Evolutionary conservation across 2,797 vertebrate genomes (phyloP).

Genomic region (Cynopterus sphinx): DNA sequence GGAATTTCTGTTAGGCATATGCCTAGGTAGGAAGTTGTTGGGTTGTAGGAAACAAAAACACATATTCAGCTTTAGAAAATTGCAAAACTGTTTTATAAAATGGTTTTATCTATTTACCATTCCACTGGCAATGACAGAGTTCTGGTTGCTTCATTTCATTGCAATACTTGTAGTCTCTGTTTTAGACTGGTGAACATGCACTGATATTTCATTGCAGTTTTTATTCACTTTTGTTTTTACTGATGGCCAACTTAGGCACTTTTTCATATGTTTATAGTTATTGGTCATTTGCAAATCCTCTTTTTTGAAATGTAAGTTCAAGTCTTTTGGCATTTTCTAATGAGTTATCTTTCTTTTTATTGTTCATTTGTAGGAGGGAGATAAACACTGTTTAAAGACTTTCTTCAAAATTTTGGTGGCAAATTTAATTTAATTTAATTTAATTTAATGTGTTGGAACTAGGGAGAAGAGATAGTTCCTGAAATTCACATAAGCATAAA

Average conservation of each 20-base stretch:
- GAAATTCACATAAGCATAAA: neutral
- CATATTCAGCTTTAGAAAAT: neutral
- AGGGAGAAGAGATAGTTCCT: neutral
- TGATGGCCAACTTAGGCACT: neutral
- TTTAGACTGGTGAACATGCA: neutral
- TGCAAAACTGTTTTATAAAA: neutral
- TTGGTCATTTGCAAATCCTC: neutral
- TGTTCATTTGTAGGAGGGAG: neutral
- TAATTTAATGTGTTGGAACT: neutral
- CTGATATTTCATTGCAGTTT: neutral
- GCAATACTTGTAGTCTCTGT: neutral
- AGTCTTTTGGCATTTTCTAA: conserved; percentile 15
- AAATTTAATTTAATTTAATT: neutral
- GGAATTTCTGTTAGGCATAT: neutral
- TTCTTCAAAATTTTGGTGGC: neutral
- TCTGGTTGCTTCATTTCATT: neutral
- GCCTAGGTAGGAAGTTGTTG: neutral
- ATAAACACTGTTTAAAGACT: neutral
- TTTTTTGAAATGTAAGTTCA: neutral
- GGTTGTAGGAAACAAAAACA: neutral
- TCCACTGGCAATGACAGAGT: neutral
- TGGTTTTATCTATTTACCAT: neutral
- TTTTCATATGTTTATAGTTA: neutral
- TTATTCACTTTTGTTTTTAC: neutral
- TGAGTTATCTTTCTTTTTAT: neutral